These are phyloP conservation scores for Oithona nana DNA, from an alignment of 2,888 invertebrate genomes.

Conservation along the genomic window DNA sequence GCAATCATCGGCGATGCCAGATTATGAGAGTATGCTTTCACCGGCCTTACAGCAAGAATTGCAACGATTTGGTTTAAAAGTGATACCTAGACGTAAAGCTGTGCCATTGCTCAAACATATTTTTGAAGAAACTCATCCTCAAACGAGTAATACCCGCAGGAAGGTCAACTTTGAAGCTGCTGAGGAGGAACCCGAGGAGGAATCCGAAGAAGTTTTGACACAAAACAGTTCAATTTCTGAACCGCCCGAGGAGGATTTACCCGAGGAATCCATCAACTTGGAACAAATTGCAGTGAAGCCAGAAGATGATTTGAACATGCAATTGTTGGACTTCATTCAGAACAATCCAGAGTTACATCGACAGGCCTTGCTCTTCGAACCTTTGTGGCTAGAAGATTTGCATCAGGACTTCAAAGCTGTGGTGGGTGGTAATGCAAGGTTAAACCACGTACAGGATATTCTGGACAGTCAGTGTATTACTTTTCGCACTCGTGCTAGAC, in stretches of 20 bases:
- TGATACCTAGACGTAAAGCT: conserved; percentile 34
- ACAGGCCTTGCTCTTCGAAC: conserved; percentile 33
- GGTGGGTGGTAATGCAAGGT: conserved; percentile 26
- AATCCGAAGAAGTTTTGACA: background rate
- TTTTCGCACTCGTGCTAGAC: conserved; percentile 20
- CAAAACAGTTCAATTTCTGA: background rate
- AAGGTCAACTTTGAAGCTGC: background rate
- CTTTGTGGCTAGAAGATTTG: conserved; percentile 32
- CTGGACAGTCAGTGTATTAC: conserved; percentile 30
- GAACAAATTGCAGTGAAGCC: background rate
- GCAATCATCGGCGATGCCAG: conserved; percentile 35
- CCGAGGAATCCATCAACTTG: background rate
- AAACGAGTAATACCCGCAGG: conserved; percentile 20
- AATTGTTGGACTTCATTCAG: conserved; percentile 24
- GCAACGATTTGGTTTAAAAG: conserved; percentile 35
- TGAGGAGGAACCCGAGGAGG: background rate
- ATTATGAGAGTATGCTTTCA: conserved; percentile 35
- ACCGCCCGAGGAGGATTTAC: conserved; percentile 4
- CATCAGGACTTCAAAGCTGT: conserved; percentile 28
- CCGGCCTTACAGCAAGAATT: conserved; percentile 34
- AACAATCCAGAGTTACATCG: conserved; percentile 28
- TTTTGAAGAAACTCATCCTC: conserved; percentile 37
- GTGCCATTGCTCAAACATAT: conserved; percentile 35
- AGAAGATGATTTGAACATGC: conserved; percentile 18
- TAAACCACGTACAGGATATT: conserved; percentile 31